Evolutionary conservation across 2,797 vertebrate species (phyloP), one percentile per base, ranked within the genome.

Genomic region (Darevskia nairensis): DNA sequence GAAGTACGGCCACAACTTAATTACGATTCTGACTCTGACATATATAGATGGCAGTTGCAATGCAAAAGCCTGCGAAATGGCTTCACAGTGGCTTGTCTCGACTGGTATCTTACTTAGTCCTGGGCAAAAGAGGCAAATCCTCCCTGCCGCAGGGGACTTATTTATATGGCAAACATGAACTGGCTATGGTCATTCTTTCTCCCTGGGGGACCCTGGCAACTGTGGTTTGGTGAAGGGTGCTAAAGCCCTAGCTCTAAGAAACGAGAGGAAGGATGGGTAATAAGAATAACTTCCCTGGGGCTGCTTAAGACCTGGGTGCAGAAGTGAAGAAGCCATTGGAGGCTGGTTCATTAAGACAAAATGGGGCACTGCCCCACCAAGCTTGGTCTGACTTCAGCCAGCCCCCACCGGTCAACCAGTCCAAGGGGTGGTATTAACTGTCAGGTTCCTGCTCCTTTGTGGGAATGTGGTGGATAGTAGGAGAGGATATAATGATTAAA

Each of bases 1-100:
- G 93, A 99, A 99, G 99, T 99, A 97, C 86, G 83, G 32, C 55
- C 87, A 71, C 9, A 23, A 8, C 76, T 87, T 93, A 1, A 72
- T 88, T 91, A 89, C 2, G 6, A 9, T 5, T 39, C 27, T 39
- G 2, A 21, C 50, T 76, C 41, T 74, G 13, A 61, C 2, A 2
- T 44, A 23, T n/a, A 32, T 10, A 39, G 41, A 55, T 5, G 11
- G 15, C 74, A 32, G 9, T 3, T 50, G 39, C 21, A 25, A 21
- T 13, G 61, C n/a, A 9, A 74, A 46, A 8, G 3, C 35, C 25
- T 3, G 25, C 27, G 4, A 50, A 41, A 11, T 72, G 8, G 68
- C 9, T 69, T 17, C 29, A 13, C 9, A 46, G 19, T 50, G n/a
- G 27, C 32, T 17, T 27, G 4, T 17, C 74, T 46, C 23, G 17